Percentiles rank a stretch among this genome's conserved stretches.
Conservation (phyloP, 2,113 vertebrate genomes). For the Phainopepla nitens region DNA sequence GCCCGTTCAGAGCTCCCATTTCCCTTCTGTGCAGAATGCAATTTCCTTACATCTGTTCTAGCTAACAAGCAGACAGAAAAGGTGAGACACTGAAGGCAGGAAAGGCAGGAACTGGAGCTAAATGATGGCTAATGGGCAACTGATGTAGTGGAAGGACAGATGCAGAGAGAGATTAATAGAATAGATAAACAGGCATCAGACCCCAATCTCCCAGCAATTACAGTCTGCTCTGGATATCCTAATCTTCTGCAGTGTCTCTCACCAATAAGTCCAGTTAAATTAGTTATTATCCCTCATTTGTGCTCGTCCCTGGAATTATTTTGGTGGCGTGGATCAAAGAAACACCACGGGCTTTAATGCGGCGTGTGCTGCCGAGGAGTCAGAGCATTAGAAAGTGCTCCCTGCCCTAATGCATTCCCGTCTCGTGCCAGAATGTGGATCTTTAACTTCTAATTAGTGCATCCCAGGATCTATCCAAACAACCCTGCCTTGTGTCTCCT, state of each 20-base stretch:
- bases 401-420: neutral
- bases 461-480: slow-evolving; percentile 56
- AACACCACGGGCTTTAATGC: slow-evolving; percentile 27
- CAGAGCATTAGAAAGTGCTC: slow-evolving; percentile 32
- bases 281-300: slow-evolving; percentile 62
- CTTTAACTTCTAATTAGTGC: slow-evolving; percentile 67
- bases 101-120: slow-evolving; percentile 8
- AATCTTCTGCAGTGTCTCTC: slow-evolving; percentile 36
- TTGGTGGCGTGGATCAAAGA: slow-evolving; percentile 52
- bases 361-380: slow-evolving; percentile 15
- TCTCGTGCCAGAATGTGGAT: slow-evolving; percentile 21
- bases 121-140: slow-evolving; percentile 46
- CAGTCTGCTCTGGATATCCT: slow-evolving; percentile 34
- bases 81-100: slow-evolving; percentile 2
- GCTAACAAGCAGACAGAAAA: slow-evolving; percentile 30
- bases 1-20: neutral
- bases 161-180: slow-evolving; percentile 48
- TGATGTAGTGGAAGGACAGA: slow-evolving; percentile 37
- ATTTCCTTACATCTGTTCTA: slow-evolving; percentile 32
- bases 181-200: slow-evolving; percentile 50
- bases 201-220: slow-evolving; percentile 51
- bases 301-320: slow-evolving; percentile 42
- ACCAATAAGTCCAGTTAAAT: slow-evolving; percentile 60
- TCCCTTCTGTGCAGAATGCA: neutral
- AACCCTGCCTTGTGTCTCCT: neutral